phyloP scores from a whole-genome alignment of 23 tunicate species.

The Clavelina lepadiformis region DNA sequence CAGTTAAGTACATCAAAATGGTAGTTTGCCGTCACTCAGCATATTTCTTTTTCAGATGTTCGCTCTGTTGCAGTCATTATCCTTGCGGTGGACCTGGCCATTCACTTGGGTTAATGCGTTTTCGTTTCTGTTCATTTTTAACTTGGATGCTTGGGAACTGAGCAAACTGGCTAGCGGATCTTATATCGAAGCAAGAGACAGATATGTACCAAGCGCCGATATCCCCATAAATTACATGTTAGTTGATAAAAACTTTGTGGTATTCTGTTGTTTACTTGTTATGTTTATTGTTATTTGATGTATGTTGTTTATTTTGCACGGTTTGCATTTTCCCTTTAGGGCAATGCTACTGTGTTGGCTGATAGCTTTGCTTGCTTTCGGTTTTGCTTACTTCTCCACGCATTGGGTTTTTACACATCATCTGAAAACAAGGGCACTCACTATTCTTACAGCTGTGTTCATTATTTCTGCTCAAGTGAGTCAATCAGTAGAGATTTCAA shows the following conservation, averaged over 20 bases:
- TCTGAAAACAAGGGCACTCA: background rate
- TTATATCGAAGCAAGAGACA: slow-evolving; percentile 55
- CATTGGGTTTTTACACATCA: slow-evolving; percentile 18
- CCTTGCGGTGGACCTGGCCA: slow-evolving; percentile 95
- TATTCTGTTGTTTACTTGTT: background rate
- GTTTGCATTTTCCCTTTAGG: background rate
- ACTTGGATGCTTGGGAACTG: slow-evolving; percentile 86
- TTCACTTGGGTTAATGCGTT: slow-evolving; percentile 42
- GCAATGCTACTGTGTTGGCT: slow-evolving; percentile 39
- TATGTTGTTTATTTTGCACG: background rate
- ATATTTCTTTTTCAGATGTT: slow-evolving; percentile 29
- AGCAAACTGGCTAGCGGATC: slow-evolving; percentile 44
- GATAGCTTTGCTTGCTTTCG: slow-evolving; percentile 12
- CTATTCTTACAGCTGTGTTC: background rate
- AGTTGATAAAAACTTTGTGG: background rate
- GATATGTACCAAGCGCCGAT: slow-evolving; percentile 39
- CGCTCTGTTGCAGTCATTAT: slow-evolving; percentile 66
- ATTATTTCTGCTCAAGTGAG: slow-evolving; percentile 35
- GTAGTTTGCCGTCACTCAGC: background rate
- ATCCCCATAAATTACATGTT: slow-evolving; percentile 44
- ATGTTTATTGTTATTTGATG: background rate
- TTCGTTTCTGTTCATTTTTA: slow-evolving; percentile 71
- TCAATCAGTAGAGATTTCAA: background rate
- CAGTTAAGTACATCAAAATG: too few relatives aligned
- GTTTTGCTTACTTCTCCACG: slow-evolving; percentile 6